These are phyloP conservation scores for Papilio demoleus DNA, from an alignment of 2,888 invertebrate species.

Conservation along the genomic window DNA sequence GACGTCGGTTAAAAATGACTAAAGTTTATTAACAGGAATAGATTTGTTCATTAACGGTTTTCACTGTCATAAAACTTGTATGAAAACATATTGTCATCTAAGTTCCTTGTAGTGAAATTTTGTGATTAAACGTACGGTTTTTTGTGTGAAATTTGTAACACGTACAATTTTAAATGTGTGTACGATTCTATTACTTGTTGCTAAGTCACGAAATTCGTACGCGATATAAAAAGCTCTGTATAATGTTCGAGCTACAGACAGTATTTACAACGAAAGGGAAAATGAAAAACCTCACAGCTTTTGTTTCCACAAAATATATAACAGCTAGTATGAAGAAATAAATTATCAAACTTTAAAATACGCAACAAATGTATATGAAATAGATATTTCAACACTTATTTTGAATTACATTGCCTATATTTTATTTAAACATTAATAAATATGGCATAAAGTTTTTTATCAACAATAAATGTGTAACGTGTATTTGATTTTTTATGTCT, in stretches of 20 bases:
- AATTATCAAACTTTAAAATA: neutral
- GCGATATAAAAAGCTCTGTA: slow-evolving; percentile 10
- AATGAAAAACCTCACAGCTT: slow-evolving; percentile 13
- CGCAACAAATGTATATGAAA: neutral
- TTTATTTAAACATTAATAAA: neutral
- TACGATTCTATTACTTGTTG: neutral
- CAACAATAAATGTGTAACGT: neutral
- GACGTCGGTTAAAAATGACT: neutral
- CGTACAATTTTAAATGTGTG: neutral
- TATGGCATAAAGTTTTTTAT: neutral
- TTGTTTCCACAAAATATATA: slow-evolving; percentile 12
- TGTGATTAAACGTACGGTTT: too few relatives aligned
- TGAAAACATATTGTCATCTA: too few relatives aligned
- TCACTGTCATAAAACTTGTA: too few relatives aligned
- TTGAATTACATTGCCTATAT: too few relatives aligned
- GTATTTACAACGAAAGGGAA: slow-evolving; percentile 1
- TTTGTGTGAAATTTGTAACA: too few relatives aligned
- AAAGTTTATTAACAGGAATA: too few relatives aligned
- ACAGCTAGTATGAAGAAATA: slow-evolving; percentile 8
- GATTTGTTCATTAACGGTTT: too few relatives aligned
- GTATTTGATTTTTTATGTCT: too few relatives aligned
- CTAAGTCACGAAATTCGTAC: slow-evolving; percentile 1
- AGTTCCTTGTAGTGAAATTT: too few relatives aligned
- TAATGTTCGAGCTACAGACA: slow-evolving; percentile 1
- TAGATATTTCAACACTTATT: too few relatives aligned